phyloP scores from a whole-genome alignment of 2,797 vertebrate genomes.

The Taeniopygia guttata region DNA sequence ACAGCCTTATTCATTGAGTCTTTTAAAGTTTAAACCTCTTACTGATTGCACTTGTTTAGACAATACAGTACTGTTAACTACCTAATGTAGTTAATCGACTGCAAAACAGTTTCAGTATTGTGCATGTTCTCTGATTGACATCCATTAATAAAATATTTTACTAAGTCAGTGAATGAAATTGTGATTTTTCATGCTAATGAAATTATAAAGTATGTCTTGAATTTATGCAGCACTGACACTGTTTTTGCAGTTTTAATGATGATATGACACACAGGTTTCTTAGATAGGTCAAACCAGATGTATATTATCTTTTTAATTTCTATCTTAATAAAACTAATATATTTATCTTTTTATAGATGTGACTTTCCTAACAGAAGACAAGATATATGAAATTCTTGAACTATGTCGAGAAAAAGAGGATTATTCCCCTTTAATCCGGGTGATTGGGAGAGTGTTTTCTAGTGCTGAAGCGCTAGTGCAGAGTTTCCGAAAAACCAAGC shows the following conservation, averaged over 20 bases:
- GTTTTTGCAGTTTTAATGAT: not conserved
- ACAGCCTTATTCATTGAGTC: not conserved
- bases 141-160: not conserved
- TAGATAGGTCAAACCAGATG: not conserved
- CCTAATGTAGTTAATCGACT: not conserved
- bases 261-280: not conserved
- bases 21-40: not conserved
- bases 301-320: not conserved
- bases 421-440: slow-evolving; percentile 89
- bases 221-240: not conserved
- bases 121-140: not conserved
- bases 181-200: not conserved
- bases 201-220: not conserved
- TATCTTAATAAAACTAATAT: not conserved
- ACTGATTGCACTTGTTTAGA: not conserved
- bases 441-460: slow-evolving; percentile 93
- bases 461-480: slow-evolving; percentile 90
- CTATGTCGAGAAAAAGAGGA: slow-evolving; percentile 88
- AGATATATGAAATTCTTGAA: slow-evolving; percentile 88
- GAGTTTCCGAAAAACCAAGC: slow-evolving; percentile 90
- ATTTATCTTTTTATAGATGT: slow-evolving; percentile 81
- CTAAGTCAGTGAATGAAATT: not conserved
- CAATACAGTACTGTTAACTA: not conserved
- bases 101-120: not conserved
- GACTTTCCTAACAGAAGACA: slow-evolving; percentile 90